These are phyloP conservation scores for Odontomachus brunneus DNA, from an alignment of 1,140 invertebrate species.

Conservation along the genomic window DNA sequence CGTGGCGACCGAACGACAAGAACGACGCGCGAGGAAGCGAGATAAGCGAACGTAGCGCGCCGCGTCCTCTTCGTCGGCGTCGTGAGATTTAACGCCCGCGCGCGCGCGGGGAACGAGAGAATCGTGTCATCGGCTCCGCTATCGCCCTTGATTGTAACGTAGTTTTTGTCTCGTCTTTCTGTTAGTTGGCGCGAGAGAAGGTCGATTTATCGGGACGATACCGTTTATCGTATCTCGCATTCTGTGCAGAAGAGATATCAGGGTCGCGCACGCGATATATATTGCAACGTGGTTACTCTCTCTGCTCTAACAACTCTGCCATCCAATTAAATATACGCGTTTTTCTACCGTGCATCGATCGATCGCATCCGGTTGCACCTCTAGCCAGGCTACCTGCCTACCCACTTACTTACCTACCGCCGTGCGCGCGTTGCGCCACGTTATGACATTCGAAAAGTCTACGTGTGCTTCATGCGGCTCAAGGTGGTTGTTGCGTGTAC, in stretches of 20 bases:
- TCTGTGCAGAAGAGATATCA: background rate
- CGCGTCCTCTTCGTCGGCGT: background rate
- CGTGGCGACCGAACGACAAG: slow-evolving; percentile 6
- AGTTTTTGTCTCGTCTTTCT: background rate
- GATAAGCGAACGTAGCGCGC: background rate
- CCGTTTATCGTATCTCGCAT: background rate
- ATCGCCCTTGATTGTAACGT: slow-evolving; percentile 1
- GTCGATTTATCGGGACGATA: slow-evolving; percentile 21
- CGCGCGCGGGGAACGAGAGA: no score
- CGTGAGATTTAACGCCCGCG: no score
- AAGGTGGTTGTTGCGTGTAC: background rate
- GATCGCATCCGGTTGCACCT: slow-evolving; percentile 11
- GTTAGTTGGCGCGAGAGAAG: background rate
- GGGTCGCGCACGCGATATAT: background rate
- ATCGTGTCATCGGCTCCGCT: no score
- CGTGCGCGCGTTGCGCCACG: slow-evolving; percentile 1
- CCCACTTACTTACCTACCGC: background rate
- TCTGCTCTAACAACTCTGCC: slow-evolving; percentile 1
- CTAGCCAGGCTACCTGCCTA: background rate
- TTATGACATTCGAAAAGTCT: slow-evolving; percentile 2
- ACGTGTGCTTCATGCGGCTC: background rate
- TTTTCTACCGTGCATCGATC: slow-evolving; percentile 15
- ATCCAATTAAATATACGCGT: slow-evolving; percentile 23
- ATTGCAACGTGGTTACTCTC: background rate
- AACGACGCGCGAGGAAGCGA: slow-evolving; percentile 2